These are phyloP conservation scores for Drosophila macrospina DNA, from an alignment of 2,888 invertebrate genomes.

Conservation along the genomic window DNA sequence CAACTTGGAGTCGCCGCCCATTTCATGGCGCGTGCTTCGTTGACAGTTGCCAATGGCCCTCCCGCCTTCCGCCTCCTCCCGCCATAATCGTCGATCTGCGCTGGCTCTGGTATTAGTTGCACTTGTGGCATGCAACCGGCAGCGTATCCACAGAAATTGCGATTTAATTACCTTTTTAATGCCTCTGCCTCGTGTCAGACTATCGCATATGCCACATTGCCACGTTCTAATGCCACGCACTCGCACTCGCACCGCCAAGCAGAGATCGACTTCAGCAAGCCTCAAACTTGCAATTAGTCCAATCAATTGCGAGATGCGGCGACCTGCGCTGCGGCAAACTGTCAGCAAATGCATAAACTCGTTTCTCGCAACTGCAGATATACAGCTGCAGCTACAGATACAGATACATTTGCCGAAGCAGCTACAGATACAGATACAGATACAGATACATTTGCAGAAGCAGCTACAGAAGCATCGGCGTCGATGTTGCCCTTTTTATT, in stretches of 20 bases:
- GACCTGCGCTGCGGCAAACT: conserved; percentile 43
- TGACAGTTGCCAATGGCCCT: conserved; percentile 36
- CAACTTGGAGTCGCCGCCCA: conserved; percentile 36
- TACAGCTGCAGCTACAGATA: conserved; percentile 11
- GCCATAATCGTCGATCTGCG: conserved; percentile 51
- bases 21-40: conserved; percentile 62
- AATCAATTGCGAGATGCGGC: conserved; percentile 52
- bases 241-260: conserved; percentile 48
- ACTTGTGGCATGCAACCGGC: conserved; percentile 34
- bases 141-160: conserved; percentile 27
- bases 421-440: conserved; percentile 8
- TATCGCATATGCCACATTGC: conserved; percentile 42
- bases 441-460: conserved; percentile 21
- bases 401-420: conserved; percentile 4
- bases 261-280: conserved; percentile 3
- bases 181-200: neutral
- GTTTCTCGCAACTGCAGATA: conserved; percentile 63
- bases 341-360: conserved; percentile 72
- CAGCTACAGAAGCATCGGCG: conserved; percentile 13
- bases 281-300: conserved; percentile 56
- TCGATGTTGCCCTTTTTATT: conserved; percentile 24
- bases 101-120: conserved; percentile 40
- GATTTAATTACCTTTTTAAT: conserved; percentile 52
- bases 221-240: conserved; percentile 51
- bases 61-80: too few relatives aligned